Percentiles rank a stretch among this genome's conserved stretches.
Conservation (phyloP, 2,888 invertebrate species). For the Syritta pipiens region DNA sequence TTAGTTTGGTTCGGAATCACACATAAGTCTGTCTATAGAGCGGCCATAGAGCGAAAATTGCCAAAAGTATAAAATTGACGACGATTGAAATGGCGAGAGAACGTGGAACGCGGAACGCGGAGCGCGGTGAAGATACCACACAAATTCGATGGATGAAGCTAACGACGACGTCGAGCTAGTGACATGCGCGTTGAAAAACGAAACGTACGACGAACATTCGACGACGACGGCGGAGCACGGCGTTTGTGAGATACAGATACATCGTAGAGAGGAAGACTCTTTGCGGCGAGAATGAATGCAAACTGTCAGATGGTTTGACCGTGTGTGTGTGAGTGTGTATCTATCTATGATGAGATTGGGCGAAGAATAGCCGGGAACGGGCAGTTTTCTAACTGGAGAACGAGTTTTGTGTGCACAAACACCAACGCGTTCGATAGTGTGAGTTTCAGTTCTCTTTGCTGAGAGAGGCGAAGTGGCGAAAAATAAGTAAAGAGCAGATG, state of each 20-base stretch:
- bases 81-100: constrained; percentile 60
- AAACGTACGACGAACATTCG: constrained; percentile 33
- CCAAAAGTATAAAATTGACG: constrained; percentile 61
- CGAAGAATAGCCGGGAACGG: constrained; percentile 13
- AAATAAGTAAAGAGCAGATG: too few species aligned
- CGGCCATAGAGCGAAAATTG: constrained; percentile 44
- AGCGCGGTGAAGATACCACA: constrained; percentile 40
- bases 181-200: constrained; percentile 57
- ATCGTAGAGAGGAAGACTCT: constrained; percentile 32
- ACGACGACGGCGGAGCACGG: constrained; percentile 56
- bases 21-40: constrained; percentile 40
- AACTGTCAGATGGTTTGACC: constrained; percentile 23
- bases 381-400: constrained; percentile 55
- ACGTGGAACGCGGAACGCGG: constrained; percentile 2
- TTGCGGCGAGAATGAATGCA: constrained; percentile 41
- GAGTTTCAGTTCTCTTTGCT: background rate
- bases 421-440: too few species aligned
- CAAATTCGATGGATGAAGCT: constrained; percentile 6
- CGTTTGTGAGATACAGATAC: constrained; percentile 55
- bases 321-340: constrained; percentile 41
- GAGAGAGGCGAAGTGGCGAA: background rate
- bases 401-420: constrained; percentile 15
- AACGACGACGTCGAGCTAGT: constrained; percentile 19
- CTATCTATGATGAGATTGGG: constrained; percentile 24
- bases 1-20: constrained; percentile 54